Percentiles rank a stretch among this genome's conserved stretches.
These are phyloP conservation scores for Archocentrus centrarchus DNA, from an alignment of 2,113 vertebrate genomes.

Conservation along the genomic window DNA sequence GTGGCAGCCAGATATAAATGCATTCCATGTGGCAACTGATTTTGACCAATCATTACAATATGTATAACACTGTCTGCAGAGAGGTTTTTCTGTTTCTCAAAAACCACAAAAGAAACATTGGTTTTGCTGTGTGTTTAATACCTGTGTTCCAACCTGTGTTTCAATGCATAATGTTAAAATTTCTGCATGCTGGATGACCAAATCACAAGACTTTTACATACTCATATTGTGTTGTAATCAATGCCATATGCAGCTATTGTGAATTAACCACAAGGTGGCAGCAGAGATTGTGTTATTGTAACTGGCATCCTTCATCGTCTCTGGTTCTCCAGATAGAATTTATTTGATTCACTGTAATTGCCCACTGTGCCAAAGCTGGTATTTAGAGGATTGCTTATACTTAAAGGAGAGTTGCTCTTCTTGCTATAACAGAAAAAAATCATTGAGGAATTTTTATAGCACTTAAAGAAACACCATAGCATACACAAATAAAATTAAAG, in stretches of 20 bases:
- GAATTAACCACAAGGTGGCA: constrained; percentile 49
- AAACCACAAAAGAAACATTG: not conserved
- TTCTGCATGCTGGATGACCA: not conserved
- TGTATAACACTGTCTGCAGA: constrained; percentile 7
- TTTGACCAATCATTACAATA: constrained; percentile 39
- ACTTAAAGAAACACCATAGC: not conserved
- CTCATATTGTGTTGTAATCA: constrained; percentile 5
- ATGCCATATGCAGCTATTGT: constrained; percentile 20
- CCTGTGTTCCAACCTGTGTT: not conserved
- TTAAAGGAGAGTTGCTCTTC: not conserved
- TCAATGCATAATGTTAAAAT: not conserved
- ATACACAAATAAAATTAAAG: not conserved
- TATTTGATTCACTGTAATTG: constrained; percentile 1
- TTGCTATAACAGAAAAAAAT: not conserved
- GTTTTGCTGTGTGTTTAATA: not conserved
- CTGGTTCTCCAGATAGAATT: not conserved
- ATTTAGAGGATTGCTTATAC: not conserved
- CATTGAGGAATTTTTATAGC: not conserved
- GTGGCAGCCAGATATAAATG: not conserved
- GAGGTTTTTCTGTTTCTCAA: not conserved
- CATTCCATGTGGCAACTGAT: constrained; percentile 24
- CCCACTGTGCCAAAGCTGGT: not conserved
- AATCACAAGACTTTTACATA: not conserved
- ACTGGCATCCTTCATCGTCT: not conserved
- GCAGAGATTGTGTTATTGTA: constrained; percentile 3